These are phyloP conservation scores for Epizoanthus ramosus DNA, from an alignment of 92 coral and sea anemone species.

Conservation along the genomic window DNA sequence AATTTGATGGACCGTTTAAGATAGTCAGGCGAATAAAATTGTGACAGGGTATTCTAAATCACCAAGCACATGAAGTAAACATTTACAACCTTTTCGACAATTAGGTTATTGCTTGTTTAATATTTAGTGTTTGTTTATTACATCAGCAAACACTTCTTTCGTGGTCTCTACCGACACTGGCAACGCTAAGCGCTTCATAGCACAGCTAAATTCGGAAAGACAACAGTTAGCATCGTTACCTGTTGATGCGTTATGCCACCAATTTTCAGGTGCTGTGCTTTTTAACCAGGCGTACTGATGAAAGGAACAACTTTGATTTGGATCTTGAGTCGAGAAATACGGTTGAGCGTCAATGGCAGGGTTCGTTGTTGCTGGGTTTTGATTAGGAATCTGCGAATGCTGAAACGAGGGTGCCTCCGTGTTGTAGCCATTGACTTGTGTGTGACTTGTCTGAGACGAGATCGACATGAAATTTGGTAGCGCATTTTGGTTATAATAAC, in stretches of 20 bases:
- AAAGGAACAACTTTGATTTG: slow-evolving; percentile 87
- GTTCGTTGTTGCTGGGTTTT: slow-evolving; percentile 66
- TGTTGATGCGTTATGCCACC: slow-evolving; percentile 88
- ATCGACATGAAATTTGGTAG: slow-evolving; percentile 90
- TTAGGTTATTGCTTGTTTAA: slow-evolving; percentile 65
- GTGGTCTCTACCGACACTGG: slow-evolving; percentile 7
- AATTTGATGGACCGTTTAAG: slow-evolving; percentile 78
- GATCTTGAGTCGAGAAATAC: slow-evolving; percentile 70
- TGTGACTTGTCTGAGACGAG: slow-evolving; percentile 85
- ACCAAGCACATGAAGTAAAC: slow-evolving; percentile 40
- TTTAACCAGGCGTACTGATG: slow-evolving; percentile 99
- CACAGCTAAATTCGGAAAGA: slow-evolving; percentile 7
- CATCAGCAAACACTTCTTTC: slow-evolving; percentile 37
- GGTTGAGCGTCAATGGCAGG: slow-evolving; percentile 84
- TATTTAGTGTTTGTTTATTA: slow-evolving; percentile 50
- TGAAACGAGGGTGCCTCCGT: slow-evolving; percentile 83
- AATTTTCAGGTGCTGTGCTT: slow-evolving; percentile 88
- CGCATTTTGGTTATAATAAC: slow-evolving; percentile 87
- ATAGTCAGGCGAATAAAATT: slow-evolving; percentile 63
- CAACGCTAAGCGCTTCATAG: slow-evolving; percentile 7
- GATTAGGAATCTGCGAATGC: slow-evolving; percentile 83
- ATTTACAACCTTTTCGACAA: slow-evolving; percentile 56
- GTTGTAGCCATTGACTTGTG: slow-evolving; percentile 87
- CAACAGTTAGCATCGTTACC: slow-evolving; percentile 40
- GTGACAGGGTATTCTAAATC: slow-evolving; percentile 42